Conservation (phyloP, 1,140 invertebrate species). For the Kradibia gibbosae region DNA sequence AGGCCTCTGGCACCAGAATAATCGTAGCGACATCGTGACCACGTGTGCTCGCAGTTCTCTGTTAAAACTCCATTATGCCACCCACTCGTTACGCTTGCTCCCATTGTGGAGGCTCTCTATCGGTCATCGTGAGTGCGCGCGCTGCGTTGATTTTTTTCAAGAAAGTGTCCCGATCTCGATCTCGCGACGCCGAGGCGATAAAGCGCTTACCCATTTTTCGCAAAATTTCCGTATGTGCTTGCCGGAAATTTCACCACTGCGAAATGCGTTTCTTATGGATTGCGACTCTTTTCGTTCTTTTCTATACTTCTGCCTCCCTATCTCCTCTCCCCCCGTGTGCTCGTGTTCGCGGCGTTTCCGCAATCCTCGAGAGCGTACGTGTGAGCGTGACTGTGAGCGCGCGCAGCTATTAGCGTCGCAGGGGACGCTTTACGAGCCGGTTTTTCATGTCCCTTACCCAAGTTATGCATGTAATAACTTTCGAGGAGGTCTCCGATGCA, state of each 20-base stretch:
- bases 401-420: conserved; percentile 42
- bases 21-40: conserved; percentile 14
- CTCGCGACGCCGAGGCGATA: conserved; percentile 12
- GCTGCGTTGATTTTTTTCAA: background rate
- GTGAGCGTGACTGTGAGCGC: background rate
- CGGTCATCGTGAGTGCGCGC: background rate
- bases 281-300: conserved; percentile 1
- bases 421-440: conserved; percentile 49
- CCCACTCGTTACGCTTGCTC: background rate
- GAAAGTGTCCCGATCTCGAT: conserved; percentile 28
- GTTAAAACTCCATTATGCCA: background rate
- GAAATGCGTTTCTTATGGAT: background rate
- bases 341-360: conserved; percentile 34
- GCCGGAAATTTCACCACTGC: background rate
- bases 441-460: conserved; percentile 48
- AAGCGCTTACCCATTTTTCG: conserved; percentile 39
- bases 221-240: conserved; percentile 44
- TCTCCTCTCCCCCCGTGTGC: background rate
- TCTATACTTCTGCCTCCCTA: background rate
- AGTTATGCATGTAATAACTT: conserved; percentile 50
- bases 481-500: conserved; percentile 16
- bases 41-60: background rate
- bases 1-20: conserved; percentile 6
- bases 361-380: conserved; percentile 30
- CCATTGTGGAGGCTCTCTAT: conserved; percentile 2